A percentile compares a stretch with the other conserved stretches of the same genome.
These are phyloP conservation scores for Bombyx huttoni DNA, from an alignment of 2,888 invertebrate genomes.

Conservation along the genomic window DNA sequence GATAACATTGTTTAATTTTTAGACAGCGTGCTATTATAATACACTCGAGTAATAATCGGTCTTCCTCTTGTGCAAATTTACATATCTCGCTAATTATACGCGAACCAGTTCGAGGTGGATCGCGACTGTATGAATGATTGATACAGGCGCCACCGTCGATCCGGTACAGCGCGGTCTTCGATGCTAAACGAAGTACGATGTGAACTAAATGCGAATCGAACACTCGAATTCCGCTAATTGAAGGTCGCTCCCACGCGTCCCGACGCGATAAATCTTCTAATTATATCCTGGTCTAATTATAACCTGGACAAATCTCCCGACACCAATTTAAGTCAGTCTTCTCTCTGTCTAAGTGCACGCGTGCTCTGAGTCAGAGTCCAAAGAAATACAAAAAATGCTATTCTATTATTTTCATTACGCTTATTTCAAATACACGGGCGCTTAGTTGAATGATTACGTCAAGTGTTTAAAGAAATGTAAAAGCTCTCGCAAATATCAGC, in stretches of 20 bases:
- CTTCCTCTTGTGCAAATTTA: slow-evolving; percentile 23
- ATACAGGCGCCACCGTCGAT: slow-evolving; percentile 28
- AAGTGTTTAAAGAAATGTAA: slow-evolving; percentile 1
- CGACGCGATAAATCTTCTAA: slow-evolving; percentile 32
- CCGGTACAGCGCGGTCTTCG: slow-evolving; percentile 25
- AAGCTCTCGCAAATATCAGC: slow-evolving; percentile 7
- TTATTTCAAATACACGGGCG: slow-evolving; percentile 9
- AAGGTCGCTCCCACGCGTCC: slow-evolving; percentile 54
- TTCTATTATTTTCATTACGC: slow-evolving; percentile 14
- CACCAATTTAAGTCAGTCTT: slow-evolving; percentile 36
- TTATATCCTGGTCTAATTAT: slow-evolving; percentile 53
- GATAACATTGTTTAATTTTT: no score
- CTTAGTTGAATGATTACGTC: neutral
- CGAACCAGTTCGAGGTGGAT: slow-evolving; percentile 23
- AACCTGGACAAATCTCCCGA: slow-evolving; percentile 33
- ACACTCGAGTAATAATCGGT: slow-evolving; percentile 13
- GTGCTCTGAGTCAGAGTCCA: slow-evolving; percentile 29
- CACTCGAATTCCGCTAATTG: slow-evolving; percentile 35
- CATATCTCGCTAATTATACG: slow-evolving; percentile 14
- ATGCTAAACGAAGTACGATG: slow-evolving; percentile 28
- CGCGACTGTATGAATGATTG: slow-evolving; percentile 21
- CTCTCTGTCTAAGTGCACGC: slow-evolving; percentile 20
- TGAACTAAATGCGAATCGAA: slow-evolving; percentile 32
- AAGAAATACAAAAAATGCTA: slow-evolving; percentile 16
- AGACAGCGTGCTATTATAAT: slow-evolving; percentile 13